These are phyloP conservation scores for Gila robusta DNA, from an alignment of 2,797 vertebrate species.

Conservation along the genomic window DNA sequence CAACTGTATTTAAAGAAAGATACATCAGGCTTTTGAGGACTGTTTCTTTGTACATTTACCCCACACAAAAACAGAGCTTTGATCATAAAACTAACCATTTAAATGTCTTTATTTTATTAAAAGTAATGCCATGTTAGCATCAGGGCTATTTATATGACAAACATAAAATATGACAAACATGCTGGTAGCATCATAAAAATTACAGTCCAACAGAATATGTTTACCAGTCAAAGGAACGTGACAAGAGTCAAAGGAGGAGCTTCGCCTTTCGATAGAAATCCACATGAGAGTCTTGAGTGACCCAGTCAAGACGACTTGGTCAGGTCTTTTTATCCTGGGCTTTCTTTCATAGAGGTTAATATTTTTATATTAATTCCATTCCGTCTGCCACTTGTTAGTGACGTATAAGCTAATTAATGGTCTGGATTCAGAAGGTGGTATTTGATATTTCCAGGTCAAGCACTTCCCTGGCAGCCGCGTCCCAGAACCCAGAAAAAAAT, in stretches of 20 bases:
- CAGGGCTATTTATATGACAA: neutral
- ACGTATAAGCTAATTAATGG: neutral
- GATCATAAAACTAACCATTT: neutral
- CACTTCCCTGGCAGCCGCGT: neutral
- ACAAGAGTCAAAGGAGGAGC: neutral
- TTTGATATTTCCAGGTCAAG: neutral
- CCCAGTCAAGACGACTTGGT: neutral
- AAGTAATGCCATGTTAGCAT: neutral
- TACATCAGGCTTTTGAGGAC: neutral
- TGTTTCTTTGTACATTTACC: neutral
- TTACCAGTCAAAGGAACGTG: neutral
- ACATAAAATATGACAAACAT: too few species aligned
- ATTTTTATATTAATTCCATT: neutral
- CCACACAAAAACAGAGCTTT: neutral
- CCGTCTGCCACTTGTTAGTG: neutral
- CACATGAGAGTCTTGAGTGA: neutral
- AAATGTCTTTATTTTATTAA: neutral
- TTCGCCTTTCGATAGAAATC: neutral
- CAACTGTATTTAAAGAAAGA: neutral
- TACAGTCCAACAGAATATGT: neutral
- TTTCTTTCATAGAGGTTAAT: neutral
- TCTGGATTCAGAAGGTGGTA: neutral
- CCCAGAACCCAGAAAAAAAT: too few species aligned
- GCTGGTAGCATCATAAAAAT: neutral
- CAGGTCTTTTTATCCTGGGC: neutral